A percentile compares a stretch with the other conserved stretches of the same genome.
Conservation (phyloP, 2,797 vertebrate genomes). For the Myotis planiceps region DNA sequence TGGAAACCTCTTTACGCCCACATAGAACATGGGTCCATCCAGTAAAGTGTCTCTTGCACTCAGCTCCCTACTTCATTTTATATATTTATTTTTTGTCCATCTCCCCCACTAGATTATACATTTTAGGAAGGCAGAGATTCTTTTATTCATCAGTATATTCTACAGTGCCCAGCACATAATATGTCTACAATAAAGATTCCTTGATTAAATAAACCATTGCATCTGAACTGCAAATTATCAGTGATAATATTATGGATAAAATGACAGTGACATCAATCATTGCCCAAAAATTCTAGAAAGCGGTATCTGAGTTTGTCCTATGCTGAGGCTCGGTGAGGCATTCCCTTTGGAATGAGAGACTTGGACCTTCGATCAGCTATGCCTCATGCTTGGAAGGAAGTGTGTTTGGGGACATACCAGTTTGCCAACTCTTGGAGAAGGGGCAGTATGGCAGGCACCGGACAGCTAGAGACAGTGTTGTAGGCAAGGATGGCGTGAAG, state of each 20-base stretch:
- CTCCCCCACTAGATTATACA: background rate
- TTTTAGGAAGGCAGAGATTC: background rate
- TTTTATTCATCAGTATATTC: background rate
- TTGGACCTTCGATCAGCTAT: background rate
- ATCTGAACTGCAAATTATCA: background rate
- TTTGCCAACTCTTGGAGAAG: background rate
- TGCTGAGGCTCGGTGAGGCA: background rate
- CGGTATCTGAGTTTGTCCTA: background rate
- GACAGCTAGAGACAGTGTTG: background rate
- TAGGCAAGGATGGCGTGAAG: background rate
- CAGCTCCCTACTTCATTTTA: background rate
- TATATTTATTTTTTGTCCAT: background rate
- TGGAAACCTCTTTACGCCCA: background rate
- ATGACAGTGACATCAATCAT: background rate
- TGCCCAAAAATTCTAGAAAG: background rate
- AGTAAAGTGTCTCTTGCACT: background rate
- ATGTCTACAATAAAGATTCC: background rate
- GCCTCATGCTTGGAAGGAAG: background rate
- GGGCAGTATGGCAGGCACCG: background rate
- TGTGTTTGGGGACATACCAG: background rate
- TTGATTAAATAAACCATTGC: background rate
- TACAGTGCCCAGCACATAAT: background rate
- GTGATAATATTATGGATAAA: background rate
- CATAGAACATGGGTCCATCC: background rate
- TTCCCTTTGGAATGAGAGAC: background rate